phyloP scores from a whole-genome alignment of 2,797 vertebrate species.

The Pangasius krempfi region DNA sequence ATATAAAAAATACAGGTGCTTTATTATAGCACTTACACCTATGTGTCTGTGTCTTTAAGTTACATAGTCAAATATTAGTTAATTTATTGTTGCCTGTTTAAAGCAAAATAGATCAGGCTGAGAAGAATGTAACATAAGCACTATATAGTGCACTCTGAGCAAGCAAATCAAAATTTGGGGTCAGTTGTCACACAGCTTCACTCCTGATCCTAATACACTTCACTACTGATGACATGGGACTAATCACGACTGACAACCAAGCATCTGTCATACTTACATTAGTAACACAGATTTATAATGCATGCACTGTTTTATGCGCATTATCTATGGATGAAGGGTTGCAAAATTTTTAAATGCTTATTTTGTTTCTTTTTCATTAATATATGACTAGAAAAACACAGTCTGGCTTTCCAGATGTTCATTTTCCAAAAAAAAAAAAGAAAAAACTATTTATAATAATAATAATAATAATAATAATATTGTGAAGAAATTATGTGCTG shows the following conservation, averaged over 20 bases:
- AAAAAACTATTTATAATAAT: no score
- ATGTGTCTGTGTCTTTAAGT: neutral
- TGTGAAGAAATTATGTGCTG: neutral
- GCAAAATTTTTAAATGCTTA: neutral
- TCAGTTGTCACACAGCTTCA: constrained; percentile 6
- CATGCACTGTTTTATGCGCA: neutral
- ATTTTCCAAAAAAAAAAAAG: no score
- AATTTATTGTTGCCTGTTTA: neutral
- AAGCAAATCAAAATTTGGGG: neutral
- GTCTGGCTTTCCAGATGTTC: no score
- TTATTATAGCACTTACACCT: neutral
- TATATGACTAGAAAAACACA: no score
- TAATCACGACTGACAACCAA: constrained; percentile 6
- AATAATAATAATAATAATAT: no score
- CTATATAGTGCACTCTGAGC: neutral
- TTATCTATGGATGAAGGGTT: no score
- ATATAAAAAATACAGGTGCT: no score
- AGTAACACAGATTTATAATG: constrained; percentile 12
- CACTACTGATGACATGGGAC: neutral
- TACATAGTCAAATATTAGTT: neutral
- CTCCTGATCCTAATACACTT: constrained; percentile 35
- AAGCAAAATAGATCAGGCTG: neutral
- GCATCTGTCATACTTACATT: constrained; percentile 23
- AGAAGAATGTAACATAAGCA: neutral
- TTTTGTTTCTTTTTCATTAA: neutral